phyloP scores from a whole-genome alignment of 2,797 vertebrate genomes.

The Macropus fuliginosus region DNA sequence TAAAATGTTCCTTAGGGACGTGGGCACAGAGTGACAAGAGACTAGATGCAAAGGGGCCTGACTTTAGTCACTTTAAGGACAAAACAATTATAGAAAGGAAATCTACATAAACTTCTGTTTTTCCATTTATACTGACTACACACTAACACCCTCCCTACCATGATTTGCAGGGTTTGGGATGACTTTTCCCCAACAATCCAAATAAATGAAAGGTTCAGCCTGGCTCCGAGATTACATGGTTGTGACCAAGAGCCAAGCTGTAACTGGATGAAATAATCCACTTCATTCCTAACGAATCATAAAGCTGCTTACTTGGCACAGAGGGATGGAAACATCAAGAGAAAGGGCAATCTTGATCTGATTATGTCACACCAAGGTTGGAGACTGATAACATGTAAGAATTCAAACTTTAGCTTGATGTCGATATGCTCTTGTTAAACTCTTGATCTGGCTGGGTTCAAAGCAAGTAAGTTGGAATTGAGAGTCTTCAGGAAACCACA shows the following conservation, averaged over 20 bases:
- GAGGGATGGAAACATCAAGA: constrained; percentile 70
- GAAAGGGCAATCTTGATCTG: constrained; percentile 77
- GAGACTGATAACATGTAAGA: constrained; percentile 67
- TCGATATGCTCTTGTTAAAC: constrained; percentile 77
- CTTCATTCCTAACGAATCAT: constrained; percentile 77
- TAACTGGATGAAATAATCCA: constrained; percentile 68
- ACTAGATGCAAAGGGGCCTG: no score
- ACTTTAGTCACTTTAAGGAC: neutral
- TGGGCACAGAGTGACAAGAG: neutral
- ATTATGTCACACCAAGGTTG: constrained; percentile 72
- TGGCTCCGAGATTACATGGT: constrained; percentile 69
- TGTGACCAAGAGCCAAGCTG: constrained; percentile 55
- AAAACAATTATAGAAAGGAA: constrained; percentile 23
- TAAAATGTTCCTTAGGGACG: accelerated
- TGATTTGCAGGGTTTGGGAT: neutral
- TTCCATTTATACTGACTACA: constrained; percentile 71
- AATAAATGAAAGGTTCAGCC: constrained; percentile 70
- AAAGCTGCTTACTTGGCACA: constrained; percentile 73
- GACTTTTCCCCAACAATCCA: constrained; percentile 49
- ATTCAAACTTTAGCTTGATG: constrained; percentile 76
- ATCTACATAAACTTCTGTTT: constrained; percentile 72
- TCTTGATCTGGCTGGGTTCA: constrained; percentile 70
- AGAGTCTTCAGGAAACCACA: constrained; percentile 77
- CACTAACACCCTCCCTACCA: constrained; percentile 53
- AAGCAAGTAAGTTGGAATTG: constrained; percentile 69